Conservation (phyloP, 2,113 vertebrate species). For the Sciurus niger region DNA sequence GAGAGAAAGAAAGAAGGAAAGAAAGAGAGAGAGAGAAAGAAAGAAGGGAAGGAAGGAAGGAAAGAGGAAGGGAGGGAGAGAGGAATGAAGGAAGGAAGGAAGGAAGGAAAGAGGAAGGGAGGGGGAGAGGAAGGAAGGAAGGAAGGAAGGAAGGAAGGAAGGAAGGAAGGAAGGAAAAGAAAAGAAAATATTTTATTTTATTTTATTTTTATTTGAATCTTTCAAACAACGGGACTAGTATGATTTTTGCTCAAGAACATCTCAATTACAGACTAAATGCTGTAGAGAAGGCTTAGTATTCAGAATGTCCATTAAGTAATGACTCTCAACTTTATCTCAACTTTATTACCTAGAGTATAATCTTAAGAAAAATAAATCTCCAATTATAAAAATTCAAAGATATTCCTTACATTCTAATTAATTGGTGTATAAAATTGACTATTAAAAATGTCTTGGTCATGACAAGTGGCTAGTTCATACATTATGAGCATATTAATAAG, state of each 20-base stretch:
- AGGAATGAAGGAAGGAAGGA: too few species aligned
- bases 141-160: background rate
- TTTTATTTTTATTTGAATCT: background rate
- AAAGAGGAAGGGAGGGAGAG: too few species aligned
- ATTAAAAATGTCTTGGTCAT: background rate
- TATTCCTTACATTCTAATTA: background rate
- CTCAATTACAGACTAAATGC: background rate
- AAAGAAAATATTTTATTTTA: too few species aligned
- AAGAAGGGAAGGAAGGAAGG: too few species aligned
- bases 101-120: background rate
- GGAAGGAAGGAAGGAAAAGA: too few species aligned
- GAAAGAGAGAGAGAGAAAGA: too few species aligned
- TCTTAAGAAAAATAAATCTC: conserved; percentile 36
- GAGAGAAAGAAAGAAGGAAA: too few species aligned
- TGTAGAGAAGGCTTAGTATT: background rate
- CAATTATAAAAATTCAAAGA: background rate
- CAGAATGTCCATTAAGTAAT: background rate
- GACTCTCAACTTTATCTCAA: rapidly evolving
- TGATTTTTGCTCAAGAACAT: background rate
- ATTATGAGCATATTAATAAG: background rate
- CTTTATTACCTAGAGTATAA: background rate
- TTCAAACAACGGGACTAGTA: background rate
- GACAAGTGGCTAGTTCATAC: background rate
- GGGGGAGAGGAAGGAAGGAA: too few species aligned
- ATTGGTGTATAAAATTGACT: background rate